Base-by-base conservation (phyloP, 2,888 invertebrate species). In the Neria commutata region DNA sequence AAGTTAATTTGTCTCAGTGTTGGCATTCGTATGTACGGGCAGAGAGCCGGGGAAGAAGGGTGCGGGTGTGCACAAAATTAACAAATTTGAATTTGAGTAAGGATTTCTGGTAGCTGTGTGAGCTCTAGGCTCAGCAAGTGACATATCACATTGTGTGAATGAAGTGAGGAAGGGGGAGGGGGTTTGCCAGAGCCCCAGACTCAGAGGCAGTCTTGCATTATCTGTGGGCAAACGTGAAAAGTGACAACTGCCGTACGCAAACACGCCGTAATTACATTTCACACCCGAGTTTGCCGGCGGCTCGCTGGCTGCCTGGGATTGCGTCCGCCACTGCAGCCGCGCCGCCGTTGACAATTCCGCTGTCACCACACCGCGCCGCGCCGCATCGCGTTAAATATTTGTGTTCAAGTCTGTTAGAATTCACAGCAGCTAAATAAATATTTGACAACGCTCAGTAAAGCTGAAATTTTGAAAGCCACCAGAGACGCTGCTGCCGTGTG, bases 301-400 rank as follows among this genome's bases (percentile, higher is more conserved):
- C 29, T 29, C 29, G 29, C 11, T 6, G 29, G 6, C 29, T 29
- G 11, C 29, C 42, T n/a, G 14, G 17, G 21, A 42, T 19, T 42
- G 21, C 42, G 42, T 14, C 6, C 11, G 6, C 5, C 42, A 42
- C 21, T 37, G 6, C 37, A 37, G 11, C 6, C 37, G 4, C n/a
- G 6, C 4, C 37, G 16, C 6, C 16, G 37, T 8, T n/a, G 17
- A 42, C 42, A 37, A 4, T 37, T 37, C 14, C 37, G 37, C n/a
- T 37, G 37, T 14, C 37, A 37, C 37, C n/a, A 19, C 17, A 8
- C 6, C 42, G 42, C 42, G n/a, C n/a, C 6, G 37, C n/a, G 6
- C 37, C n/a, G 6, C 37, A 71, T 68, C 66, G 68, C 64, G 60
- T 67, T 66, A 74, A 73, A 74, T 74, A 74, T 73, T 74, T 68